These are phyloP conservation scores for Caenorhabditis zanzibari DNA, from an alignment of 2,888 invertebrate genomes.

Conservation along the genomic window DNA sequence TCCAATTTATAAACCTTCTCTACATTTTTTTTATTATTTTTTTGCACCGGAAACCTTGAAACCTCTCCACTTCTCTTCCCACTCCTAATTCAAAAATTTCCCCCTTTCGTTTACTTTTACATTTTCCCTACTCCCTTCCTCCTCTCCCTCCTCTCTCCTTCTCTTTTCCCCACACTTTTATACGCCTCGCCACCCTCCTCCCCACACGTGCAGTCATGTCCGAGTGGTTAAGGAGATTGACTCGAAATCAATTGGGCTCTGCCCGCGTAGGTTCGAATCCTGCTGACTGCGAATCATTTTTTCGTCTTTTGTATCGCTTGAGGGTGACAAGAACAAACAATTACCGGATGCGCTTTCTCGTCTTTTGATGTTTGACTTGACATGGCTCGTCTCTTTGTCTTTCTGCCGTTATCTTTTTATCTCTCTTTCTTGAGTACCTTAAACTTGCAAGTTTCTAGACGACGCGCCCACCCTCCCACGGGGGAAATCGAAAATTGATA, in stretches of 20 bases:
- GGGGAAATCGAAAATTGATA: constrained; percentile 20
- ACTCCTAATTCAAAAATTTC: not conserved
- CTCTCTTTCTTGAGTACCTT: constrained; percentile 29
- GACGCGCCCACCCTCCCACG: constrained; percentile 4
- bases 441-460: constrained; percentile 54
- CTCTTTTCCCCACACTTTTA: not conserved
- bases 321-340: constrained; percentile 33
- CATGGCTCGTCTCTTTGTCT: not conserved
- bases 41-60: not conserved
- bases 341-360: constrained; percentile 4
- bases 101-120: not conserved
- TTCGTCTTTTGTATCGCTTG: not conserved
- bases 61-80: not conserved
- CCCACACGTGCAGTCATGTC: constrained; percentile 70
- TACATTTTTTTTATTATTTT: too few species aligned
- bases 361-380: constrained; percentile 6
- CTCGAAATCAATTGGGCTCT: constrained; percentile 80
- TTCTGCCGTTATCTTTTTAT: not conserved
- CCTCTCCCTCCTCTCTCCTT: not conserved
- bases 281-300: constrained; percentile 76
- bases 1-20: too few species aligned
- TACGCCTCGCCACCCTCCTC: not conserved
- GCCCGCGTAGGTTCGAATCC: constrained; percentile 82
- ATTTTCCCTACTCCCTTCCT: not conserved
- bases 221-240: constrained; percentile 80